Evolutionary conservation across 2,888 invertebrate genomes (phyloP), one percentile per base, ranked within the genome.

Genomic region (Erannis defoliaria): DNA sequence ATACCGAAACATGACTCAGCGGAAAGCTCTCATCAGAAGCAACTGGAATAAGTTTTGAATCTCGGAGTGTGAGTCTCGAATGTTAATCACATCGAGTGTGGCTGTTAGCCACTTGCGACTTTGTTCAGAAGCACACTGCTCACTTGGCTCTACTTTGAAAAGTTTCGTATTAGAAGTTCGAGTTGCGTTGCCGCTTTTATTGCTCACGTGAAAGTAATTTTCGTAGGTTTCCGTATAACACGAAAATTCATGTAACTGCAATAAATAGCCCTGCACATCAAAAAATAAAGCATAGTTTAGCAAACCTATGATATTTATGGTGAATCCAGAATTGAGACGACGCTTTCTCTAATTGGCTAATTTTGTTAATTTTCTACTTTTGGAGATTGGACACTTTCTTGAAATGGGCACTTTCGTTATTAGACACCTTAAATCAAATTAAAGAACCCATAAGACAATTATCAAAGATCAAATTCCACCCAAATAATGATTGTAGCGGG

Each of bases 91-190:
- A 45, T 50, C 37, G 42, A 50, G 55, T 55, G 45, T 14, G 16
- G 48, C 38, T 42, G 54, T 53, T 46, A 53, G 53, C 38, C 60
- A 42, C 50, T 55, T 26, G 19, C 37, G 29, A 50, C n/a, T 55
- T 61, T 61, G 49, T 61, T 55, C 33, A 21, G 29, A 35, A 59
- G 55, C 55, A 55, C 35, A 55, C 59, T 53, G 55, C 16, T 26
- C 19, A 42, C 35, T 42, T 40, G 18, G 14, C 35, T 53, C 38
- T 5, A 48, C 40, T 45, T 48, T 9, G 5, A 21, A 23, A 56
- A 57, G 43, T 50, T 43, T 37, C 35, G 26, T 18, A 33, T 48
- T 19, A 49, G 35, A 10, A 49, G 49, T 49, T 49, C 12, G 23
- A 31, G 35, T 48, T 19, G 4, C 9, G 21, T 33, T 37, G 23